Conservation (phyloP, 2,797 vertebrate species). For the Falco cherrug region DNA sequence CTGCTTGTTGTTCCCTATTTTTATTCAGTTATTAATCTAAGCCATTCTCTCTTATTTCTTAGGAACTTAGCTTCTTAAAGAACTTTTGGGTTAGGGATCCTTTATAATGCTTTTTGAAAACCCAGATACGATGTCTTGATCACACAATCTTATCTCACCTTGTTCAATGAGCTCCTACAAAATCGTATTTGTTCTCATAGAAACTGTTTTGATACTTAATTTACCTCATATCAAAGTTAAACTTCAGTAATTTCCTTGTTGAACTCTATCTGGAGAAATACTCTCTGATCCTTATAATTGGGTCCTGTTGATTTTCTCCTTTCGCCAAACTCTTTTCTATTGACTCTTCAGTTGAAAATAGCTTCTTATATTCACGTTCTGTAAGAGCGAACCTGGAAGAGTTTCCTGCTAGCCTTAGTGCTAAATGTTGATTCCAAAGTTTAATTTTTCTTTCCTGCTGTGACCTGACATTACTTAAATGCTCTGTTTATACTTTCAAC, state of each 20-base stretch:
- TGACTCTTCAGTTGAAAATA: neutral
- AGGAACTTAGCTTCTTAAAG: neutral
- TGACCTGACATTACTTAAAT: neutral
- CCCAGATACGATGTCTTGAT: neutral
- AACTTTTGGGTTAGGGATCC: neutral
- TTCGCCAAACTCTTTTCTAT: neutral
- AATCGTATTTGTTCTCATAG: neutral
- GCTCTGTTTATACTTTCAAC: neutral
- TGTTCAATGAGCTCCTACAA: neutral
- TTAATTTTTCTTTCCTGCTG: neutral
- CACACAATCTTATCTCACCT: neutral
- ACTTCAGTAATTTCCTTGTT: neutral
- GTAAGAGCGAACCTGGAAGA: neutral
- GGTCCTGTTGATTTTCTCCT: neutral
- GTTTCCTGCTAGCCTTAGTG: neutral
- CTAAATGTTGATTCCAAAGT: neutral
- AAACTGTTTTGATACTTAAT: neutral
- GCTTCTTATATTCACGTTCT: neutral
- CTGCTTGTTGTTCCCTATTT: neutral
- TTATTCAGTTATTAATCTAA: neutral
- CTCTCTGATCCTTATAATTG: neutral
- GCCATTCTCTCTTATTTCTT: neutral
- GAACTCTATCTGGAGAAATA: neutral
- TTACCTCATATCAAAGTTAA: neutral
- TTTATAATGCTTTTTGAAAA: neutral